phyloP scores from a whole-genome alignment of 2,113 vertebrate genomes.

The Vulpes ferrilata region DNA sequence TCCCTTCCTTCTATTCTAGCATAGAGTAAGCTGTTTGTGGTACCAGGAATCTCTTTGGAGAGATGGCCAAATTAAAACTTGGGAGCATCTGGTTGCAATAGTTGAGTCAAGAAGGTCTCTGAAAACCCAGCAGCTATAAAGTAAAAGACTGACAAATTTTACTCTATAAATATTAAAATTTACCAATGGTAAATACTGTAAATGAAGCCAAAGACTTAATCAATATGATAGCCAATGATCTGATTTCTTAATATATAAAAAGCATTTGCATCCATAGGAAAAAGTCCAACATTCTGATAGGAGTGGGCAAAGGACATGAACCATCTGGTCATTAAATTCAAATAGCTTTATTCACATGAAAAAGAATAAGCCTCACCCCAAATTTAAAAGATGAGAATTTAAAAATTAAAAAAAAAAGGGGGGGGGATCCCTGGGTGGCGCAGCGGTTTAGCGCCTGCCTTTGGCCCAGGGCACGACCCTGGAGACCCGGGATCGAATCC shows the following conservation, averaged over 20 bases:
- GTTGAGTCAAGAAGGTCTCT: not conserved
- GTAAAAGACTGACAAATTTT: not conserved
- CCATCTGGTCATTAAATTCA: not conserved
- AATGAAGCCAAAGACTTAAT: slow-evolving; percentile 5
- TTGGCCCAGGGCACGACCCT: too few relatives aligned
- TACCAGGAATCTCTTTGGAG: not conserved
- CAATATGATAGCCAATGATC: not conserved
- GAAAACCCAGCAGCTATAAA: slow-evolving; percentile 41
- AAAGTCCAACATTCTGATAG: not conserved
- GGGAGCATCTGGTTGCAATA: not conserved
- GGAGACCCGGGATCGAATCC: too few relatives aligned
- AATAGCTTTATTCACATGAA: not conserved
- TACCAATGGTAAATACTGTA: not conserved
- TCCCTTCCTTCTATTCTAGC: not conserved
- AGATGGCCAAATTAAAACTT: not conserved
- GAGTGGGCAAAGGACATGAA: slow-evolving; percentile 27
- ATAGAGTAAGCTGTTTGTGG: not conserved
- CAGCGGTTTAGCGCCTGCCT: too few relatives aligned
- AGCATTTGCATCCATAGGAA: not conserved
- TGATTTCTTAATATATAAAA: slow-evolving; percentile 2
- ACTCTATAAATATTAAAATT: slow-evolving; percentile 26
- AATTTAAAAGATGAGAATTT: not conserved
- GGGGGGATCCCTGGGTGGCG: too few relatives aligned
- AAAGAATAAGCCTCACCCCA: slow-evolving; percentile 53
- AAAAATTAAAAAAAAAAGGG: too few relatives aligned